Base-by-base conservation (phyloP, 2,797 vertebrate species). In the Rhynchotus rufescens region DNA sequence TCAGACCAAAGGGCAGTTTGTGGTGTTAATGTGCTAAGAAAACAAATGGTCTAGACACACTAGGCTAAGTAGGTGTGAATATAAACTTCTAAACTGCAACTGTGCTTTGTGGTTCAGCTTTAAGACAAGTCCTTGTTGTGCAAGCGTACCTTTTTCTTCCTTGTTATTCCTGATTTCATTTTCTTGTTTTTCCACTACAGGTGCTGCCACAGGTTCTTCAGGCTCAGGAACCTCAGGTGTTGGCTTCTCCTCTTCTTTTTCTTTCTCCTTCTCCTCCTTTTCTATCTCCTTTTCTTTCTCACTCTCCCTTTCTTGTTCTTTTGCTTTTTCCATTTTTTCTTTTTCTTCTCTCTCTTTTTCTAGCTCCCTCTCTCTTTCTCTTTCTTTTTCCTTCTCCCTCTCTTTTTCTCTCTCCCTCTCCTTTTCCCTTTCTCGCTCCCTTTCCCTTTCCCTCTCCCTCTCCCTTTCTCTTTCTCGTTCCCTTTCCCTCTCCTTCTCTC, bases 171-270 rank as follows among this genome's bases (percentile, higher is more conserved):
- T 96, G 90, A 44, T 96, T 95, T 97, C 98, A 92, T 32, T 96
- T 93, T 98, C 98, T 83, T 96, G 85, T 86, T 96, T 96, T 80
- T 97, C 96, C 78, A 86, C 74, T 61, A 89, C 40, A 90, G 96
- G 90, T 66, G 96, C 76, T 59, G 77, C 73, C 62, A 71, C 52
- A 85, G 90, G 89, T 81, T 98, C 96, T 62, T 94, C 95, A 82
- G 92, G 81, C 51, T 97, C 97, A 4, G 76, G 45, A 78, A 91
- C 86, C 30, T 97, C 98, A 15, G 88, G 84, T n/a, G 56, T 25
- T 36, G 91, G 74, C 76, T 97, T 96, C 19, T 95, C 93, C 4
- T 88, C 87, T 28, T 96, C 95, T n/a, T 60, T 67, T 34, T 96
- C 93, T 4, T 79, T 62, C 10, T 97, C 96, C 2, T 32, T 25